Evolutionary conservation across 2,113 vertebrate species (phyloP), one percentile per base, ranked within the genome.

Genomic region (Thunnus thynnus): DNA sequence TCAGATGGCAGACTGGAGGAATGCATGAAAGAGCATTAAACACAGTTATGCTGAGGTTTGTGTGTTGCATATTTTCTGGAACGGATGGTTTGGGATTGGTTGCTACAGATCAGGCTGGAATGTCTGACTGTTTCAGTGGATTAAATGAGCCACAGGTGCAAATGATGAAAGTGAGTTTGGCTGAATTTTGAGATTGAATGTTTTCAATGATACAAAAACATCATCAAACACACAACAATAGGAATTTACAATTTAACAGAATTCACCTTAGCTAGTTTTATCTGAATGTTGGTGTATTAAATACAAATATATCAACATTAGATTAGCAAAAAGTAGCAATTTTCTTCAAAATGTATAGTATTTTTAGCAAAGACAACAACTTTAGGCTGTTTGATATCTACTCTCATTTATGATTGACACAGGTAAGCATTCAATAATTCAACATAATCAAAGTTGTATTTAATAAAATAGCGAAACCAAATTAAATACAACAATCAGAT

Each of bases 11-110:
- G 74, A 75, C 77, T 36, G 16, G 3, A 75, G 32, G 71, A 85
- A 86, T 67, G 78, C 17, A 63, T 70, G 68, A 76, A 46, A 76
- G 32, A 36, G 71, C 78, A 55, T 70, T 41, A 16, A 67, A 68
- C 54, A 50, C 61, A 72, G 73, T 22, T 73, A 57, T 78, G 73
- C 61, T 78, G 79, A 81, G 64, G 62, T 83, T 76, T 75, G 60
- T 50, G 32, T 20, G 25, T 75, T 13, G 30, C 22, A 20, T 66
- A 41, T 41, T 66, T 46, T 75, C 54, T 67, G 25, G 75, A 76
- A 72, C 62, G 46, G 60, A 73, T 76, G 48, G 13, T 46, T 47
- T 20, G 13, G 16, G 22, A 52, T 48, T 7, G 27, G 18, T 55
- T 52, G 50, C 65, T 72, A 8, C 11, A 63, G 27, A 64, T 30